Base-by-base conservation (phyloP, 2,797 vertebrate genomes). In the Pitangus sulphuratus region DNA sequence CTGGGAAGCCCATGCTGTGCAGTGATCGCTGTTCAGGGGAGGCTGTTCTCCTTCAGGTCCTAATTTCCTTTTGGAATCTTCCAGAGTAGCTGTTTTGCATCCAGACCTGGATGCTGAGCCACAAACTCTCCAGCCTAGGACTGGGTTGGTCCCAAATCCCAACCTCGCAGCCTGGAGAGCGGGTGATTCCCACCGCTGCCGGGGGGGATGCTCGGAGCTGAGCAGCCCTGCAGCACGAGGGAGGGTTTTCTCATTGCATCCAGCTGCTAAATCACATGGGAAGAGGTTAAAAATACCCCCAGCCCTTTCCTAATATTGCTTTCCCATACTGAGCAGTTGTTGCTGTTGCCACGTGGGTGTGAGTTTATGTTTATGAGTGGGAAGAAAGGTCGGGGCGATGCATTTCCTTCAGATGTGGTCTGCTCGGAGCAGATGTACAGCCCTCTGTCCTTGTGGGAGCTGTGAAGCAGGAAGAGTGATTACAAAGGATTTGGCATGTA, bases 291-390 rank as follows among this genome's bases (percentile, higher is more conserved):
- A 97, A 97, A 96, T 96, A 97, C 69, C 37, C 89, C 56, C 48
- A 60, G 57, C 40, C 71, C 84, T 87, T 78, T 66, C 56, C 81
- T 94, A 19, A 89, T 81, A 61, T 54, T 28, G 37, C 87, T 96
- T 97, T 94, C 96, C 95, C 95, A 96, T 81, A 57, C 75, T 0
- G 42, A 95, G 90, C 95, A 75, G 93, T 96, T 89, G 93, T 72
- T 71, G 87, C 96, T 87, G 93, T 97, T 95, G 95, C 96, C 96
- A 96, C 84, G 93, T 95, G 95, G 95, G 95, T 81, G 96, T 93
- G 71, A 96, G 90, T 92, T 95, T 82, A 6, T 96, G 95, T 96
- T 96, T 90, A 25, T 14, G 95, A 92, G 96, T 93, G 90, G 96
- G 95, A 93, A 87, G 95, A 83, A 60, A 89, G 95, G 96, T 95